phyloP scores from a whole-genome alignment of 2,113 vertebrate species.

The Anseranas semipalmata region DNA sequence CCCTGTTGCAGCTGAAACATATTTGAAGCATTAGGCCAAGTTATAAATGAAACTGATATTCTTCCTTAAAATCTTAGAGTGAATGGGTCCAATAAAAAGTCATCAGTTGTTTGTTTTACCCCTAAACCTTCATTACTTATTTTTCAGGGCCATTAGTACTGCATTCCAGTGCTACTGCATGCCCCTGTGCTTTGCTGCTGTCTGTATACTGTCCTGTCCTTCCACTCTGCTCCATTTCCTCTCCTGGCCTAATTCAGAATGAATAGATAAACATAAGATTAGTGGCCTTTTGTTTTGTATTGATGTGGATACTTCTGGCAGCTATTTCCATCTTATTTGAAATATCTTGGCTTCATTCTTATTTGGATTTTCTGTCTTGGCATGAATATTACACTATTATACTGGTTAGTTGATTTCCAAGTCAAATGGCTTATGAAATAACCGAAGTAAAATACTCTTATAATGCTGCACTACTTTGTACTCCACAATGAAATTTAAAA shows the following conservation, averaged over 20 bases:
- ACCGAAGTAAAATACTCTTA: constrained; percentile 46
- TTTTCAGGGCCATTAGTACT: neutral
- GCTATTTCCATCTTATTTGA: constrained; percentile 28
- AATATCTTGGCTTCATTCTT: constrained; percentile 60
- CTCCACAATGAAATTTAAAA: constrained; percentile 34
- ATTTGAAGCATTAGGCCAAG: neutral
- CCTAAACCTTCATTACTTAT: neutral
- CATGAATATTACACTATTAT: constrained; percentile 30
- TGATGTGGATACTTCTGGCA: constrained; percentile 64
- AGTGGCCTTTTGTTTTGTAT: constrained; percentile 39
- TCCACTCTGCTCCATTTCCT: constrained; percentile 10
- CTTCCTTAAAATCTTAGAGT: neutral
- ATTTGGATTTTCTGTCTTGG: constrained; percentile 64
- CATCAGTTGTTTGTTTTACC: neutral
- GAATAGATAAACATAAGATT: constrained; percentile 56
- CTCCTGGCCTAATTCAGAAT: constrained; percentile 42
- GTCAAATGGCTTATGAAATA: constrained; percentile 67
- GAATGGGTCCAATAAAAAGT: neutral
- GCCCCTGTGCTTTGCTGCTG: neutral
- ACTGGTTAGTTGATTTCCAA: constrained; percentile 60
- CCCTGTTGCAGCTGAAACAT: neutral
- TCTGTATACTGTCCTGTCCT: neutral
- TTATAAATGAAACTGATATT: neutral
- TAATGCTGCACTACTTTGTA: constrained; percentile 42
- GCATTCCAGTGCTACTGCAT: neutral